Base-by-base conservation (phyloP, 92 coral and sea anemone genomes). In the Epizoanthus illoricatus region DNA sequence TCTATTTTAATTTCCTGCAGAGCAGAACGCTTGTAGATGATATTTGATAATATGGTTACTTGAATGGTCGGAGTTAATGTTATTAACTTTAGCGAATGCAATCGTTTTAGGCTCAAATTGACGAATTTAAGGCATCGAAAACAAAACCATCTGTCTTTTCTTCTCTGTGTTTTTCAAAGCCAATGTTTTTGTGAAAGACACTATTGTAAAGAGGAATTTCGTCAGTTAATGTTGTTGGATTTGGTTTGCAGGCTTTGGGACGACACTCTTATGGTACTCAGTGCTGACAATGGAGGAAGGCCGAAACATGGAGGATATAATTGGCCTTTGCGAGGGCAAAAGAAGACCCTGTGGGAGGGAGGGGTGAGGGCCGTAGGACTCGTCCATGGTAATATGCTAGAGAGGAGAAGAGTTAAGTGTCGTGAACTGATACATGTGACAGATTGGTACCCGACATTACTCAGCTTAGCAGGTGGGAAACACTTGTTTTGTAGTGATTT, bases 271-370 rank as follows among this genome's bases (percentile, higher is more conserved):
- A 80, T 87, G 84, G 79, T 91, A 24, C 79, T 91, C 58, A 91
- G 92, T 61, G 90, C 95, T 55, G 95, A 91, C 72, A 91, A 91
- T 81, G 95, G 95, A 16, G 95, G 95, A 63, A 85, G 85, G 19
- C 95, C 95, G 13, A 86, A 84, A 74, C 87, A 89, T 81, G 95
- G 95, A 17, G 95, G 95, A n/a, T 91, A 91, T 65, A 90, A 91
- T 88, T 91, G 76, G 70, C 95, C 95, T 73, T 63, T 91, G 85
- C 73, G 95, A 63, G 95, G 95, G 43, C 85, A 87, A 1, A 91
- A 91, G 69, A 90, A 89, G 23, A 91, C 95, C 40, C 82, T 91
- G 65, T 91, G 95, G 95, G 95, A 91, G 65, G 95, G 92, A 56
- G 95, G 92, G 40, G 83, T 91, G 76, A 80, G 95, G 41, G 95